phyloP scores from a whole-genome alignment of 2,888 invertebrate species.

The Apocheima hispidaria region DNA sequence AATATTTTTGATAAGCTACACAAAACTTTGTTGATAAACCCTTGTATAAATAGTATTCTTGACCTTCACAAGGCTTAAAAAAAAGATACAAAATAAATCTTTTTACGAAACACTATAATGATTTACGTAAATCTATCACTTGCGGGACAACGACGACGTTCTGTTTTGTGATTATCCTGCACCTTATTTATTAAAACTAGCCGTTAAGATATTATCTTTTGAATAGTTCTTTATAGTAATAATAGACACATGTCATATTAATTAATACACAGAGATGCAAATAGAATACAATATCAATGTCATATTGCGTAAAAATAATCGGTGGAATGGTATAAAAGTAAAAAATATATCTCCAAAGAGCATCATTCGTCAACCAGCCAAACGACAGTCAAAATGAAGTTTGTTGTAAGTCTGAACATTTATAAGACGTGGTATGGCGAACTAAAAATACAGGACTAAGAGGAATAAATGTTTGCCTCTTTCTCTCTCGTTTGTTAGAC shows the following conservation, averaged over 20 bases:
- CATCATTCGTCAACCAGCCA: slow-evolving; percentile 55
- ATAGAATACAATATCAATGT: slow-evolving; percentile 64
- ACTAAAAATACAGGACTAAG: no score
- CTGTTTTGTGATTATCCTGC: slow-evolving; percentile 11
- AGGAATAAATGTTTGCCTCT: no score
- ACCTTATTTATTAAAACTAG: background rate
- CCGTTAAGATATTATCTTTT: slow-evolving; percentile 8
- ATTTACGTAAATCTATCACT: no score
- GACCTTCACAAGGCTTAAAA: no score
- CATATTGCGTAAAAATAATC: slow-evolving; percentile 61
- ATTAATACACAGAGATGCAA: slow-evolving; percentile 62
- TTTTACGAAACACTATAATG: no score
- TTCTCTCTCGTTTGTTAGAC: no score
- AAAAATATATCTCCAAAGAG: slow-evolving; percentile 45
- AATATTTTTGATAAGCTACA: no score
- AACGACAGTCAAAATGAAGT: slow-evolving; percentile 64
- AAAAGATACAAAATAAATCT: no score
- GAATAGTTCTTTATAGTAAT: slow-evolving; percentile 39
- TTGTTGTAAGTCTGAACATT: slow-evolving; percentile 56
- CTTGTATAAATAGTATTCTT: no score
- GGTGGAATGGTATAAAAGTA: slow-evolving; percentile 61
- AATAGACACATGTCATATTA: slow-evolving; percentile 42
- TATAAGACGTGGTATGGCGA: background rate
- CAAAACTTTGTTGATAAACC: no score
- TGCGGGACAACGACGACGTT: slow-evolving; percentile 4